These are phyloP conservation scores for Corythoichthys haematopterus DNA, from an alignment of 2,113 vertebrate species.

Conservation along the genomic window DNA sequence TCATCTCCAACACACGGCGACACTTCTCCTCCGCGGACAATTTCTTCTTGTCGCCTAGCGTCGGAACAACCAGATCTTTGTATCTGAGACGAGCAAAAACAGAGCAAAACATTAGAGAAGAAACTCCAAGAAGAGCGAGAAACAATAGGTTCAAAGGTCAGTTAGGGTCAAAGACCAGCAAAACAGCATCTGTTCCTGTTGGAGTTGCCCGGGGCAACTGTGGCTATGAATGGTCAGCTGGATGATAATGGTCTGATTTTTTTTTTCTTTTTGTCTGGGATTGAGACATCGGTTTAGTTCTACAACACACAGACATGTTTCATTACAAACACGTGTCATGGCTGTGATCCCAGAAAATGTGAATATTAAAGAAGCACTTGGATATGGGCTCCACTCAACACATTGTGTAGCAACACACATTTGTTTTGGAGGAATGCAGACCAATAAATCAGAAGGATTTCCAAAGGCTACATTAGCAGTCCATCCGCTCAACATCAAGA, in stretches of 20 bases:
- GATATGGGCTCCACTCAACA: not conserved
- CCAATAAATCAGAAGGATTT: not conserved
- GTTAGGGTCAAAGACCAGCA: constrained; percentile 49
- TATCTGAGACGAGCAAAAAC: constrained; percentile 72
- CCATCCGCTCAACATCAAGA: not conserved
- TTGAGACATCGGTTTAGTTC: not conserved
- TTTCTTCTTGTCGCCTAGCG: constrained; percentile 72
- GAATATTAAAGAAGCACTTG: not conserved
- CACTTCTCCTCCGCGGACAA: constrained; percentile 79
- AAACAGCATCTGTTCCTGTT: constrained; percentile 67
- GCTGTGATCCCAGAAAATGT: not conserved
- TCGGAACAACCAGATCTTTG: constrained; percentile 76
- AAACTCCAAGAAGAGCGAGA: constrained; percentile 13
- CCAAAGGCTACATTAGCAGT: not conserved
- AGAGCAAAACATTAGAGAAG: constrained; percentile 18
- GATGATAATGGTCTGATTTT: constrained; percentile 47
- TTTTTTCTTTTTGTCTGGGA: constrained; percentile 6
- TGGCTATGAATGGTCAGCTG: constrained; percentile 56
- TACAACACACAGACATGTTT: not conserved
- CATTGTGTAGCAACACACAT: not conserved
- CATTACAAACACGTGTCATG: not conserved
- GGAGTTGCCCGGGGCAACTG: constrained; percentile 61
- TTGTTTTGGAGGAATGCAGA: not conserved
- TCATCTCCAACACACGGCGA: constrained; percentile 79
- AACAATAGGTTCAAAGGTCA: constrained; percentile 62